phyloP scores from a whole-genome alignment of 2,113 vertebrate species.

The Arenaria interpres region DNA sequence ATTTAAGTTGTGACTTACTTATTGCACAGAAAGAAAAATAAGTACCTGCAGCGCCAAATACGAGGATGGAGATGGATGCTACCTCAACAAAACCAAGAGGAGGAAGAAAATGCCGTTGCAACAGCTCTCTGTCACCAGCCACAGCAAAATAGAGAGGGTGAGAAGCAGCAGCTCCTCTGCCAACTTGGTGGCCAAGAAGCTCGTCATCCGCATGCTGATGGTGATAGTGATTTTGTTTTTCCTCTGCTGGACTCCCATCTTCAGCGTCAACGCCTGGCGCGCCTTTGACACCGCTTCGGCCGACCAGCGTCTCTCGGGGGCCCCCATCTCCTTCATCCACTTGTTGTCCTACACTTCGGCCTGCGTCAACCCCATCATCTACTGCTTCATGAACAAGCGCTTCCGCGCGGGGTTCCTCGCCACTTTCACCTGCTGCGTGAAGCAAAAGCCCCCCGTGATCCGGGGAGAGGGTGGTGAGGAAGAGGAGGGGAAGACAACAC shows the following conservation, averaged over 20 bases:
- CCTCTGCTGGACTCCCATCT: constrained; percentile 96
- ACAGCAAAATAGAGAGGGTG: constrained; percentile 68
- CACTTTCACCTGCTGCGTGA: constrained; percentile 85
- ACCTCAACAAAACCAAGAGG: constrained; percentile 80
- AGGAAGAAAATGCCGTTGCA: constrained; percentile 74
- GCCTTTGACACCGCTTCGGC: constrained; percentile 86
- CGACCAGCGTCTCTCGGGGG: constrained; percentile 86
- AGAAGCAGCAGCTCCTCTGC: constrained; percentile 84
- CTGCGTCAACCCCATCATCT: constrained; percentile 96
- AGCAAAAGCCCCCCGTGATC: neutral
- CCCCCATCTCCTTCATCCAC: constrained; percentile 97
- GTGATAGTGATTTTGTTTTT: constrained; percentile 96
- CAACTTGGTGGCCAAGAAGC: constrained; percentile 94
- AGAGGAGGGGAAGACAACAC: constrained; percentile 78
- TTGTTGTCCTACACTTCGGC: constrained; percentile 94
- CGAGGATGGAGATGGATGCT: constrained; percentile 88
- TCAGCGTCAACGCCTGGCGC: constrained; percentile 93
- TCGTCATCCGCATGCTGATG: constrained; percentile 95
- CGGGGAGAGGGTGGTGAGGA: constrained; percentile 70
- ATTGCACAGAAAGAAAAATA: constrained; percentile 81
- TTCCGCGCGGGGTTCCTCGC: constrained; percentile 89
- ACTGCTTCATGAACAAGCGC: constrained; percentile 98
- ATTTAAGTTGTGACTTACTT: too few species aligned
- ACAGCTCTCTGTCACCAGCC: constrained; percentile 37
- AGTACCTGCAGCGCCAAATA: constrained; percentile 76